Evolutionary conservation across 2,797 vertebrate species (phyloP).

Genomic region (Xyrichtys novacula): DNA sequence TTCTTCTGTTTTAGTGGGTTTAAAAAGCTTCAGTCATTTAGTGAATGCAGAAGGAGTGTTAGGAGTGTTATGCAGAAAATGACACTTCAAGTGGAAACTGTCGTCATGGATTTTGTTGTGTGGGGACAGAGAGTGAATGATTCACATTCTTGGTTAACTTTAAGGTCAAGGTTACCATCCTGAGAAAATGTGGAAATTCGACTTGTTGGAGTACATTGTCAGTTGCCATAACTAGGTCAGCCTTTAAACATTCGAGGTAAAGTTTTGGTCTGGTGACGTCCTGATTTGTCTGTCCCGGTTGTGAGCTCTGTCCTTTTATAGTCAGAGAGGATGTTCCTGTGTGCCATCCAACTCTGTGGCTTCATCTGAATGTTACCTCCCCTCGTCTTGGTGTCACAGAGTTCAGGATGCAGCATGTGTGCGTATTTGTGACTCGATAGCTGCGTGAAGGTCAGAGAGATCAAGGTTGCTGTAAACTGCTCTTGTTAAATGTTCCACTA

Average conservation of each 20-base stretch:
- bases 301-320: background rate
- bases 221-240: background rate
- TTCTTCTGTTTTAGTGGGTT: no score
- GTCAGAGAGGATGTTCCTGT: background rate
- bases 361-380: conserved; percentile 8
- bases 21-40: no score
- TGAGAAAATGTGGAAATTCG: no score
- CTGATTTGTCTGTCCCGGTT: background rate
- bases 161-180: no score
- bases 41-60: no score
- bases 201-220: background rate
- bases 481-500: background rate
- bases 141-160: background rate
- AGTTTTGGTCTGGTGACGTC: no score
- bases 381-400: background rate
- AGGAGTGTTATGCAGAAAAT: no score
- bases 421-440: background rate
- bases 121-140: background rate
- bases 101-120: no score
- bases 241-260: background rate
- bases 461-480: background rate
- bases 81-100: no score
- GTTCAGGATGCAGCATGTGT: background rate
- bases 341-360: conserved; percentile 7
- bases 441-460: background rate